phyloP scores from a whole-genome alignment of 23 tunicate genomes.

The Phallusia fumigata region DNA sequence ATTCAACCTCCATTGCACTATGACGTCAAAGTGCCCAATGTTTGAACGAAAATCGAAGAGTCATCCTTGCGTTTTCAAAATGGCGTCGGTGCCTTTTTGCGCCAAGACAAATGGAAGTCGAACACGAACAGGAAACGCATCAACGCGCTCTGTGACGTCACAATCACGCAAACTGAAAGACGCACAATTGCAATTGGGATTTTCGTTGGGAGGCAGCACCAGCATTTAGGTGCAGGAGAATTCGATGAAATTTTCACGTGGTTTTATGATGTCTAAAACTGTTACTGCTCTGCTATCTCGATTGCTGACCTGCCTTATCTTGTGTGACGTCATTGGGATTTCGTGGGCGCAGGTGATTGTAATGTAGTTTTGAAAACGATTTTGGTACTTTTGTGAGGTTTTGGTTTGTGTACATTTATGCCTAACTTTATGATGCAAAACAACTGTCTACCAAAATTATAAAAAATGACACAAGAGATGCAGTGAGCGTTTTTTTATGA shows the following conservation, averaged over 20 bases:
- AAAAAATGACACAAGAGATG: too few species aligned
- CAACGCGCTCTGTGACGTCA: neutral
- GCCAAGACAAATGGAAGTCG: neutral
- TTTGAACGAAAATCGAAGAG: too few species aligned
- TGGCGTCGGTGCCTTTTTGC: neutral
- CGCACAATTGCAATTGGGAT: neutral
- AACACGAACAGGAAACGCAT: conserved; percentile 9
- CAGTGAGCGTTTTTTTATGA: too few species aligned
- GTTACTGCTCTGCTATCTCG: neutral
- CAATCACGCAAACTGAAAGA: neutral
- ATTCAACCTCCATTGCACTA: too few species aligned
- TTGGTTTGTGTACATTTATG: too few species aligned
- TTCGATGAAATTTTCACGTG: too few species aligned
- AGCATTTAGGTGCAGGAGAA: too few species aligned
- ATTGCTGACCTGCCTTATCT: neutral
- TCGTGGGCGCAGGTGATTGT: neutral
- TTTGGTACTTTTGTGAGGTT: neutral
- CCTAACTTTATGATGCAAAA: too few species aligned
- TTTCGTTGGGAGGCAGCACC: neutral
- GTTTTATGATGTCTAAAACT: neutral
- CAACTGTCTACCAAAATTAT: too few species aligned
- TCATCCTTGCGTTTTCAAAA: too few species aligned
- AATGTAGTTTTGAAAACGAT: neutral
- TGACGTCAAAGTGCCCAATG: too few species aligned
- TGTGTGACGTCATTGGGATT: neutral